Conservation (phyloP, 30 jellyfish, hydroid and myxozoan species). For the Hydra vulgaris region DNA sequence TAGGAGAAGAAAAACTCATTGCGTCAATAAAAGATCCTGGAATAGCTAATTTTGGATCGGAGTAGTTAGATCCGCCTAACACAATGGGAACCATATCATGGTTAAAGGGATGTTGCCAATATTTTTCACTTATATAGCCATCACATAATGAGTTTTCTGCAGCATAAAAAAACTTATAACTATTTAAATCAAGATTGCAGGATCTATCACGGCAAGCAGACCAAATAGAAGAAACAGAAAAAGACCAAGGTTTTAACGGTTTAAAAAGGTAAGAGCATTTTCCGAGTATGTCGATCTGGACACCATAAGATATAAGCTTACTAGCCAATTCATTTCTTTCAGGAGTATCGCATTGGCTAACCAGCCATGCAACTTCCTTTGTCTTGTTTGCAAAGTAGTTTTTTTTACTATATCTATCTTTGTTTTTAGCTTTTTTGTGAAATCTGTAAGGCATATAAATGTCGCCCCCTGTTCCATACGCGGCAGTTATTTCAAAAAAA, state of each 20-base stretch:
- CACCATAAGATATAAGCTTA: not conserved
- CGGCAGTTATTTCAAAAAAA: not conserved
- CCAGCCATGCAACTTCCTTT: conserved; percentile 6
- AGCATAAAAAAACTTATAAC: conserved; percentile 1
- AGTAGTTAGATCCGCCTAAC: conserved; percentile 12
- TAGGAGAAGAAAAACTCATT: conserved; percentile 31
- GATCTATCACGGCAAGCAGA: not conserved
- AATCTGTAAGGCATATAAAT: not conserved
- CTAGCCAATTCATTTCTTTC: not conserved
- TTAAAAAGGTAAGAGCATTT: not conserved
- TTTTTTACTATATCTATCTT: not conserved
- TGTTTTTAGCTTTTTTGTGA: not conserved
- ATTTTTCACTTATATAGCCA: conserved; percentile 22
- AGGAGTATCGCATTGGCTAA: not conserved
- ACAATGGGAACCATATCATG: conserved; percentile 11
- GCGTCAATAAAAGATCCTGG: conserved; percentile 41
- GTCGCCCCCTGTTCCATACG: not conserved
- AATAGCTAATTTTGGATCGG: conserved; percentile 13
- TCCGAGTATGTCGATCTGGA: not conserved
- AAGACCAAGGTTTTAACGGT: too few relatives aligned
- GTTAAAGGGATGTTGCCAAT: conserved; percentile 10
- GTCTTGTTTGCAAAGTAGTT: not conserved
- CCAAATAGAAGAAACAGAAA: too few relatives aligned
- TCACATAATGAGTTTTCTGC: conserved; percentile 10
- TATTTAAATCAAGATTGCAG: not conserved